phyloP scores from a whole-genome alignment of 2,888 invertebrate species.

The Nesidiocoris tenuis region DNA sequence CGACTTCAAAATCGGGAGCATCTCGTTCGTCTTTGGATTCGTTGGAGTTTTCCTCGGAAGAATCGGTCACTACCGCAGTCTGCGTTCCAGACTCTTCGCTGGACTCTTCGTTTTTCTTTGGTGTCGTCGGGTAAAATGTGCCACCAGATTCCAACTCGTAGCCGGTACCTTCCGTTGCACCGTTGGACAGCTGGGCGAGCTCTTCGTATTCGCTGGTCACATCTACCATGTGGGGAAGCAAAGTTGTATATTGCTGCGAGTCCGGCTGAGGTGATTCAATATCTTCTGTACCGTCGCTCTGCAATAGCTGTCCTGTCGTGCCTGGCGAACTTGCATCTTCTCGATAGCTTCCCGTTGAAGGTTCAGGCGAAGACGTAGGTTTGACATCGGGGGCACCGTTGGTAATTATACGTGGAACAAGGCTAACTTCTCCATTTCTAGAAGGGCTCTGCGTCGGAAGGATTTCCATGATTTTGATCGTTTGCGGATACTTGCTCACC shows the following conservation, averaged over 20 bases:
- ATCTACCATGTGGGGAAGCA: conserved; percentile 10
- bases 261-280: conserved; percentile 16
- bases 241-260: conserved; percentile 22
- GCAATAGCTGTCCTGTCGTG: not conserved
- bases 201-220: conserved; percentile 22
- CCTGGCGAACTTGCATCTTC: not conserved
- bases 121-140: conserved; percentile 36
- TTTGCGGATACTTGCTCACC: conserved; percentile 43
- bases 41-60: not conserved
- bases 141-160: conserved; percentile 43
- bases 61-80: conserved; percentile 7
- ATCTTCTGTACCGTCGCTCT: not conserved
- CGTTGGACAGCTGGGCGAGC: not conserved
- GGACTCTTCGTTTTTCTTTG: conserved; percentile 21
- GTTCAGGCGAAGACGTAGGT: conserved; percentile 10
- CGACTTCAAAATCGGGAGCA: not conserved
- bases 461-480: conserved; percentile 47
- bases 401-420: conserved; percentile 44
- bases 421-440: conserved; percentile 41
- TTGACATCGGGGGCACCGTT: conserved; percentile 28
- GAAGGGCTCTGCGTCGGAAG: conserved; percentile 42
- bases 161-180: conserved; percentile 41
- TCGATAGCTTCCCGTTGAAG: conserved; percentile 17
- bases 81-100: conserved; percentile 3
- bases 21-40: not conserved